Evolutionary conservation across 2,888 invertebrate species (phyloP).

Genomic region (Nephrotoma guestfalica): DNA sequence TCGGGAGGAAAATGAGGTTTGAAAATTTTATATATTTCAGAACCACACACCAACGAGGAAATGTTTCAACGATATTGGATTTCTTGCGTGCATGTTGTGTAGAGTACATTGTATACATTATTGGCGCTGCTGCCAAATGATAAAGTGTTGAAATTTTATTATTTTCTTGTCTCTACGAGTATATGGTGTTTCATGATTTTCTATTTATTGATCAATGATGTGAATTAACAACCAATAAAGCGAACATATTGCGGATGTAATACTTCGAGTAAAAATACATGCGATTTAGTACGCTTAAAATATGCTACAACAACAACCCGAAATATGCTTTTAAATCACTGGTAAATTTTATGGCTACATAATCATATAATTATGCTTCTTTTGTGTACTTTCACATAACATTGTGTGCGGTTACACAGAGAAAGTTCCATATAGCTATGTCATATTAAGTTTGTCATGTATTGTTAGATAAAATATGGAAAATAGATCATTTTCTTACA

Average conservation of each 20-base stretch:
- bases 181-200: background rate
- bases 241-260: background rate
- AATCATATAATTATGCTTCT: background rate
- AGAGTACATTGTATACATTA: background rate
- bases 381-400: background rate
- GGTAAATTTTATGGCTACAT: background rate
- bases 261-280: background rate
- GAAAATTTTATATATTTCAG: background rate
- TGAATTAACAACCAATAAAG: background rate
- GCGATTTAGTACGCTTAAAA: background rate
- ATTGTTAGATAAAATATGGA: background rate
- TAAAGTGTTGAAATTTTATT: background rate
- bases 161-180: background rate
- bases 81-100: too few relatives aligned
- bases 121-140: background rate
- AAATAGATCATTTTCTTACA: background rate
- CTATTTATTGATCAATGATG: background rate
- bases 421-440: background rate
- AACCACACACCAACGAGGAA: background rate
- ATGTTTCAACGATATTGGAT: too few relatives aligned
- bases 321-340: background rate
- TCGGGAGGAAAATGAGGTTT: background rate
- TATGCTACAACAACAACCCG: background rate
- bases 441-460: background rate
- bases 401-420: too few relatives aligned